Evolutionary conservation across 2,888 invertebrate species (phyloP).

Genomic region (Lypha dubia): DNA sequence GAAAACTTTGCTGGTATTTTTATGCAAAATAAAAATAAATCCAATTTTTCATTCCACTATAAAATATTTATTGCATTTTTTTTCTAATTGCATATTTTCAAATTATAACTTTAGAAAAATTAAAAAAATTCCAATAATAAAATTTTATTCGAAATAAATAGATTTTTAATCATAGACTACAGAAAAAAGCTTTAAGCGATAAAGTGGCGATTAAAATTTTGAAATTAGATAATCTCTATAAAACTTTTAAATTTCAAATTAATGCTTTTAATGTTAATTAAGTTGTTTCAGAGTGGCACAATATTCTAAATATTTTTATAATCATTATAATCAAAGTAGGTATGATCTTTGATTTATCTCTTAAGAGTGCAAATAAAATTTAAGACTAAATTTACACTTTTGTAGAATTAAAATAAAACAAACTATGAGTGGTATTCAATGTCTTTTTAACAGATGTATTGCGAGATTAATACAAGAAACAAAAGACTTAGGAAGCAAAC

Average conservation of each 20-base stretch:
- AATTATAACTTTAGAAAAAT: background rate
- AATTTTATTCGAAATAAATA: background rate
- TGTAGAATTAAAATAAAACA: background rate
- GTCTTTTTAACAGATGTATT: too few species aligned
- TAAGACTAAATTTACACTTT: slow-evolving; percentile 11
- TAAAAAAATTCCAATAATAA: background rate
- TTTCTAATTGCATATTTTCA: too few species aligned
- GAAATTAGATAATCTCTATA: background rate
- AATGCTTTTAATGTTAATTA: slow-evolving; percentile 11
- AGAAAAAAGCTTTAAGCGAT: background rate
- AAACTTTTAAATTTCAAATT: background rate
- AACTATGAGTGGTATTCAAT: background rate
- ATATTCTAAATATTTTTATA: slow-evolving; percentile 15
- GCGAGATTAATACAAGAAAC: background rate
- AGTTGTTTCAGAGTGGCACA: slow-evolving; percentile 19
- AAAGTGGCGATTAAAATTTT: slow-evolving; percentile 7
- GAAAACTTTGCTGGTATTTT: background rate
- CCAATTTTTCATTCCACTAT: background rate
- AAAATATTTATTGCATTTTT: background rate
- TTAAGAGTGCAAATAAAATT: background rate
- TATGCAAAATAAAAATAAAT: background rate
- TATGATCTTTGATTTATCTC: slow-evolving; percentile 22
- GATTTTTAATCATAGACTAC: slow-evolving; percentile 4
- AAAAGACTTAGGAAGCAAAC: background rate
- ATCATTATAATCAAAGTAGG: slow-evolving; percentile 14